Evolutionary conservation across 2,113 vertebrate genomes (phyloP), one percentile per base, ranked within the genome.

Genomic region (Antigone vipio): DNA sequence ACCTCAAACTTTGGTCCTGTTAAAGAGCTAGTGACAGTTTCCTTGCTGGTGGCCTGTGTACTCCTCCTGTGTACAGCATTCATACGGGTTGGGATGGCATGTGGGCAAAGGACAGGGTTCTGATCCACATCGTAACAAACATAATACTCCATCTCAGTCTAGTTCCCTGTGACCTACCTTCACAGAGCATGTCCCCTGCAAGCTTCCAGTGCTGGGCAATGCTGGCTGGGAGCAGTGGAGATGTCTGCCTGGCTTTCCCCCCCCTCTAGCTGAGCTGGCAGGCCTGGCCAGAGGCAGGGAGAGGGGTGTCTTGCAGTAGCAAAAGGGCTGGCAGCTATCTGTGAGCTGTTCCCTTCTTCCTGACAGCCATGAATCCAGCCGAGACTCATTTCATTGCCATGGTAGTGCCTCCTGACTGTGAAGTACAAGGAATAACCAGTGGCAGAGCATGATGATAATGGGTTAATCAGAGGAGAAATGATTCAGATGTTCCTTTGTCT

Each of bases 81-180:
- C 47, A 3, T 24, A 24, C 0, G 1, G 35, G 1, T 2, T n/a
- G 23, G 44, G 19, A 34, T 82, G 32, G 34, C 45, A 5, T 1
- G 3, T 19, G 11, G n/a, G 22, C 42, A 23, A 59, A 66, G 30
- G 34, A 22, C 32, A 64, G 40, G 26, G 20, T 13, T 49, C n/a
- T 21, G n/a, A 59, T 59, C 34, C 55, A 34, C 42, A 34, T 74
- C 1, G 4, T 32, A 32, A 59, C 35, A 44, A 47, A n/a, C 38
- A 38, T 9, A 38, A 71, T 38, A 12, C 23, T 63, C 40, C 27
- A 22, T 11, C 2, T 6, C 13, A 26, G 42, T 4, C 40, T 30
- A 20, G n/a, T n/a, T 87, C 45, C 34, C 40, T 16, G 38, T 52
- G 40, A 63, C 27, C 10, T 53, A 2, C 34, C 58, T 53, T 66